These are phyloP conservation scores for Bombyx huttoni DNA, from an alignment of 2,888 invertebrate species.

Conservation along the genomic window DNA sequence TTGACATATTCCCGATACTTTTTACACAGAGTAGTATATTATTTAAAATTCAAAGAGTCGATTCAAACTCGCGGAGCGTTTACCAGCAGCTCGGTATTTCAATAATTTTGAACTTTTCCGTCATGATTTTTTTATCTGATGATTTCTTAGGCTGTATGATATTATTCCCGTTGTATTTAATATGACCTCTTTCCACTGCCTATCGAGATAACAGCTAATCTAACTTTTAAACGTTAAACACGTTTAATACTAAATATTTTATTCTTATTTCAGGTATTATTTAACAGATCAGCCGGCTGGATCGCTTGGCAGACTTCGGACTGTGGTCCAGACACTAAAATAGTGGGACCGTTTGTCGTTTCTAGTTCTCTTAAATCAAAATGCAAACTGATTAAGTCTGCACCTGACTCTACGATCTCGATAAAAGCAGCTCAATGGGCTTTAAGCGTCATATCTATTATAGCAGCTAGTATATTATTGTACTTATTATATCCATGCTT, in stretches of 20 bases:
- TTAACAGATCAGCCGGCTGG: constrained; percentile 60
- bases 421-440: constrained; percentile 56
- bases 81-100: no score
- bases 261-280: constrained; percentile 42
- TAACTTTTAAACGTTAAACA: no score
- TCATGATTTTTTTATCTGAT: no score
- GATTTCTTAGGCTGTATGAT: no score
- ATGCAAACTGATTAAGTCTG: constrained; percentile 28
- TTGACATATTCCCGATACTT: no score
- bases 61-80: no score
- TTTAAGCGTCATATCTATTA: constrained; percentile 38
- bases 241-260: not conserved
- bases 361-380: constrained; percentile 25
- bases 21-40: no score
- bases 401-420: constrained; percentile 32
- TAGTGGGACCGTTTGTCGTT: constrained; percentile 49
- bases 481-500: constrained; percentile 50
- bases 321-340: constrained; percentile 48
- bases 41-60: no score
- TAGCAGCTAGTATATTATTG: constrained; percentile 39
- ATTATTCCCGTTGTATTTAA: no score
- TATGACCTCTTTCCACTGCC: not conserved
- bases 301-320: constrained; percentile 53
- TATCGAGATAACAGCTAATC: not conserved
- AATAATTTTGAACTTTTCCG: no score